Base-by-base conservation (phyloP, 2,113 vertebrate genomes). In the Pollimyrus isidori region DNA sequence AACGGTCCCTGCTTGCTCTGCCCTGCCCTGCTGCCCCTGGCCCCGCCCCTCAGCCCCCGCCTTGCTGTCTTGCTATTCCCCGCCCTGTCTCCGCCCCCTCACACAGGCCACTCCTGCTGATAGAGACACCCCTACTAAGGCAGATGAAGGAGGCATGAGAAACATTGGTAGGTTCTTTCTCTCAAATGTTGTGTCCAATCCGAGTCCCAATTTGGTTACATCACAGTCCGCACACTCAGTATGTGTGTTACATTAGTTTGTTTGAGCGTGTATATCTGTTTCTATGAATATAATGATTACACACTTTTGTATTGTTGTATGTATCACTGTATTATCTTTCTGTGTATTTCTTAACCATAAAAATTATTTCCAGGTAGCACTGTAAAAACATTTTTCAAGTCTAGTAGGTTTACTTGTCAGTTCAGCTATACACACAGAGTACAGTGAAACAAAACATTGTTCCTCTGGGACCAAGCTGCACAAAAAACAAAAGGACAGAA, bases 91-190 rank as follows among this genome's bases (percentile, higher is more conserved):
- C 95, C 96, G 95, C 95, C 96, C 96, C 95, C 95, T 97, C 96
- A 96, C 97, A 94, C 97, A 99, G 98, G 97, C 96, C 95, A 95
- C 96, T 93, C 96, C 96, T 96, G 94, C 95, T 95, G 95, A 93
- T 96, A 97, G 87, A 96, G 96, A 96, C 95, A 96, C 94, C 90
- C 94, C 95, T 95, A 95, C 93, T 97, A 96, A 96, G 94, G 97
- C 95, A 91, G 95, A 95, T 91, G 96, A 96, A 94, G 97, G 97
- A 96, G 95, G 95, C 95, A 93, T 94, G 95, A 91, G 50, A 89
- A 95, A 94, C 95, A 95, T 95, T 95, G 97, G 98, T 99, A 98
- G 96, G 98, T 97, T 93, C 89, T 91, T 94, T 91, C 88, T 94
- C 89, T 90, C 88, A 56, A 91, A 48, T 58, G 90, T 56, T 73